These are phyloP conservation scores for Elephas maximus DNA, from an alignment of 2,113 vertebrate genomes.

Conservation along the genomic window DNA sequence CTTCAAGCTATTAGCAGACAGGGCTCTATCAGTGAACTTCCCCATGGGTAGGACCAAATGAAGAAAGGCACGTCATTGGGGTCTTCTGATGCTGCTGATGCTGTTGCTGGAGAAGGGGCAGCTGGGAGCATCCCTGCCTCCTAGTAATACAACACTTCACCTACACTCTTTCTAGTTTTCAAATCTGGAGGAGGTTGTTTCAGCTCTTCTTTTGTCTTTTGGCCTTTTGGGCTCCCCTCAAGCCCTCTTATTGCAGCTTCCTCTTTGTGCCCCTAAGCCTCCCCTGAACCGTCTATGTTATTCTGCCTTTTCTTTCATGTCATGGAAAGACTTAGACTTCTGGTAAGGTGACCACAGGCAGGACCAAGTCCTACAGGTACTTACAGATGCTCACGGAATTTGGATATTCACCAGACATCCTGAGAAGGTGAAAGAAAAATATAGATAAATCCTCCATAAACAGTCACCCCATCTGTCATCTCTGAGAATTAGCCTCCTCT, in stretches of 20 bases:
- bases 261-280: not conserved
- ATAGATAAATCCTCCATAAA: not conserved
- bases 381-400: conserved; percentile 85
- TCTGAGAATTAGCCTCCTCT: not conserved
- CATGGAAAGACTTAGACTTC: not conserved
- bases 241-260: not conserved
- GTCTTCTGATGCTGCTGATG: not conserved
- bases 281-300: not conserved
- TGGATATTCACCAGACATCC: conserved; percentile 84
- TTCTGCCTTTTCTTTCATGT: not conserved
- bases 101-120: not conserved
- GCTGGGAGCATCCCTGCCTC: not conserved
- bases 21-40: not conserved
- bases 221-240: not conserved
- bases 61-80: not conserved
- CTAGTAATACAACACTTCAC: not conserved
- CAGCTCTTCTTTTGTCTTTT: not conserved
- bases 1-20: not conserved
- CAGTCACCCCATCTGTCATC: not conserved
- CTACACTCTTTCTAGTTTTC: too few species aligned
- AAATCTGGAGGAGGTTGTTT: not conserved
- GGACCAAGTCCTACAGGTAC: conserved; percentile 49
- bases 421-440: conserved; percentile 59
- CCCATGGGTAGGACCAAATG: not conserved
- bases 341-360: not conserved